A percentile compares a stretch with the other conserved stretches of the same genome.
phyloP scores from a whole-genome alignment of 2,113 vertebrate species.

The Gulo gulo region DNA sequence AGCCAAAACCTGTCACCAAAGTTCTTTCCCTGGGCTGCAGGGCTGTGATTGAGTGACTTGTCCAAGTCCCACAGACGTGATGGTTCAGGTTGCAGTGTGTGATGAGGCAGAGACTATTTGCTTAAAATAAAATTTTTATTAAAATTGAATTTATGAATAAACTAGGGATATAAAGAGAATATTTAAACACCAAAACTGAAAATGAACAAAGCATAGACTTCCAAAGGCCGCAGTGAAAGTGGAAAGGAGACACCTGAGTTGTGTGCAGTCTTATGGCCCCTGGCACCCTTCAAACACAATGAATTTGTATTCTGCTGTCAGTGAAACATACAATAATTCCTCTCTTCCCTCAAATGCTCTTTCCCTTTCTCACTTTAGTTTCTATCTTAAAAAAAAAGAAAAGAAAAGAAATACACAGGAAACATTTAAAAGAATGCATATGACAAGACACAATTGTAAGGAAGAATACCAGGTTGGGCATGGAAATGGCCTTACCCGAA shows the following conservation, averaged over 20 bases:
- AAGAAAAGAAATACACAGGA: neutral
- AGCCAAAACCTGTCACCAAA: neutral
- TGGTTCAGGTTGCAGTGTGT: no score
- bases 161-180: neutral
- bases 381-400: neutral
- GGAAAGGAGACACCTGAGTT: no score
- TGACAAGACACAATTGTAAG: neutral
- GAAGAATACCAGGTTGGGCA: accelerated
- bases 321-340: neutral
- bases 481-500: neutral
- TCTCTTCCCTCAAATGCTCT: neutral
- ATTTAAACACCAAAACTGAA: neutral
- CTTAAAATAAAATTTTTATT: neutral
- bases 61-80: accelerated
- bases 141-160: neutral
- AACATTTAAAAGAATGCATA: neutral
- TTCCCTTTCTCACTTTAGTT: neutral
- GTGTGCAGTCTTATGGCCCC: neutral
- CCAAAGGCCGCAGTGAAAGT: neutral
- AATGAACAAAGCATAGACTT: neutral
- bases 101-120: neutral
- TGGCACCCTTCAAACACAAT: neutral
- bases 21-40: neutral
- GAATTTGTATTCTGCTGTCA: no score
- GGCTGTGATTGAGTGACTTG: neutral